phyloP scores from a whole-genome alignment of 2,888 invertebrate species.

The Cosmopolites sordidus region DNA sequence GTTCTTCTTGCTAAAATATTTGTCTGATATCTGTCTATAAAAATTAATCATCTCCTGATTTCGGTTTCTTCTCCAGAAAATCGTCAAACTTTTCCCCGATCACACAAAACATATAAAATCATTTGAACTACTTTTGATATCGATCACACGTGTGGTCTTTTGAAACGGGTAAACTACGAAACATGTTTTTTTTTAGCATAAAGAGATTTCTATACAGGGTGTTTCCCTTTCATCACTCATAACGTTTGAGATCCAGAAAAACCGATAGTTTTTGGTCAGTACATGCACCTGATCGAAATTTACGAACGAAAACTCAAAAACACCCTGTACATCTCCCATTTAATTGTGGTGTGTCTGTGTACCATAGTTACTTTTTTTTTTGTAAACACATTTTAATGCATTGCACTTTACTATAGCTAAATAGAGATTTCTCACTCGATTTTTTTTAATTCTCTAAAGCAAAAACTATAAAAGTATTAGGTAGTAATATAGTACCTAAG shows the following conservation, averaged over 20 bases:
- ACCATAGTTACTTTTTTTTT: constrained; percentile 11
- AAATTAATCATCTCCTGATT: neutral
- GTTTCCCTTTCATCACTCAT: too few species aligned
- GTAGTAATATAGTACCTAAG: constrained; percentile 24
- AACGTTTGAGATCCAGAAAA: too few species aligned
- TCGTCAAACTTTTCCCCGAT: neutral
- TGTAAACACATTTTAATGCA: constrained; percentile 30
- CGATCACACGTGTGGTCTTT: too few species aligned
- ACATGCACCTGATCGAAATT: too few species aligned
- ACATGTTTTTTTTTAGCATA: neutral
- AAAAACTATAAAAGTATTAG: constrained; percentile 38
- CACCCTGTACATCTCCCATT: neutral
- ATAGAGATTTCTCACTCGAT: constrained; percentile 37
- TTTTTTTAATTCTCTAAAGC: constrained; percentile 41
- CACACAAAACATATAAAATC: too few species aligned
- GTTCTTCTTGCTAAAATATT: constrained; percentile 13
- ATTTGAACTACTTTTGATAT: too few species aligned
- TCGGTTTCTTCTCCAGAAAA: neutral
- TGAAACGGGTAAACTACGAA: too few species aligned
- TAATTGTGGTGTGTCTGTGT: constrained; percentile 21
- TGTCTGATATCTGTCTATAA: neutral
- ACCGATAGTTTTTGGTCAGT: too few species aligned
- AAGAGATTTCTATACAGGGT: neutral
- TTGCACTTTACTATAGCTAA: constrained; percentile 36
- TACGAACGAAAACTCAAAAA: too few species aligned